Percentiles rank a stretch among this genome's conserved stretches.
Evolutionary conservation across 2,797 vertebrate species (phyloP).

Genomic region (Enteromius mattozi): DNA sequence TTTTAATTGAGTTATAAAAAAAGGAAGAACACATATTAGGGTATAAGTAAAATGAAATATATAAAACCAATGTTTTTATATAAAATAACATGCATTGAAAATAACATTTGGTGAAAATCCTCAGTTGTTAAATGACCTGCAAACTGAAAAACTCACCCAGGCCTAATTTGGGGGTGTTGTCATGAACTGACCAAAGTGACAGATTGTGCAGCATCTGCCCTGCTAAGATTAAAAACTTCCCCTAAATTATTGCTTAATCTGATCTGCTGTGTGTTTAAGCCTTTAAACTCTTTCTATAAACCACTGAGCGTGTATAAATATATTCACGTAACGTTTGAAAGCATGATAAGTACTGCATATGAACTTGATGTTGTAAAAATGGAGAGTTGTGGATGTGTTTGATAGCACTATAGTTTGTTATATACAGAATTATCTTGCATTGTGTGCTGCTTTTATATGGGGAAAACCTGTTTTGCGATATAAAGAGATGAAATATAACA

Average conservation of each 20-base stretch:
- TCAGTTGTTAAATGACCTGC: neutral
- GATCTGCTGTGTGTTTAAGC: neutral
- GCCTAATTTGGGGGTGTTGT: neutral
- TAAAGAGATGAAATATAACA: neutral
- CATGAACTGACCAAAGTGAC: neutral
- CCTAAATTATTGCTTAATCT: conserved; percentile 26
- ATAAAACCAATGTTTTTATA: neutral
- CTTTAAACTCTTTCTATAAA: neutral
- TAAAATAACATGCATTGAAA: neutral
- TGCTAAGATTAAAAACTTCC: conserved; percentile 8
- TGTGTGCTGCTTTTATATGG: neutral
- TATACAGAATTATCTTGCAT: neutral
- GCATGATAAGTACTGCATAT: neutral
- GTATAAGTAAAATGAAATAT: neutral
- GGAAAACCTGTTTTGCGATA: neutral
- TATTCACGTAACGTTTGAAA: neutral
- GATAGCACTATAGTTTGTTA: neutral
- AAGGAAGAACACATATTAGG: neutral
- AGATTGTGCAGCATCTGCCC: neutral
- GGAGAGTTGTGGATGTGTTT: neutral
- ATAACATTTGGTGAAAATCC: neutral
- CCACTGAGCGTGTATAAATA: neutral
- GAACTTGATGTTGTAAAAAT: conserved; percentile 3
- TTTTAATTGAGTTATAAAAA: neutral
- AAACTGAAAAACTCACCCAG: neutral